A percentile compares a stretch with the other conserved stretches of the same genome.
Evolutionary conservation across 2,797 vertebrate species (phyloP).

Genomic region (Pangasius djambal): DNA sequence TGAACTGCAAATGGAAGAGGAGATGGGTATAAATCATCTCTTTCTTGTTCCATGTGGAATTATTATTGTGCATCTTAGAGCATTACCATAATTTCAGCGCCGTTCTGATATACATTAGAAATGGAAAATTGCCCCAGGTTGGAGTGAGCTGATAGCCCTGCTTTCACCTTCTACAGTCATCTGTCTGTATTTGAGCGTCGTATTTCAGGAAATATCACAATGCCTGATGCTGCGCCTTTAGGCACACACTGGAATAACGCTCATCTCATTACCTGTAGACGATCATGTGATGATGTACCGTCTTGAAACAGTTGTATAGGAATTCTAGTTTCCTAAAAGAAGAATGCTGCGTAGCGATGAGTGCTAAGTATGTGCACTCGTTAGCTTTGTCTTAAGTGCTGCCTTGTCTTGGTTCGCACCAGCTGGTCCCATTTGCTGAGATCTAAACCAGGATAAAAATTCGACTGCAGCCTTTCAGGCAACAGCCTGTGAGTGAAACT

Average conservation of each 20-base stretch:
- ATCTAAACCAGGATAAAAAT: conserved; percentile 23
- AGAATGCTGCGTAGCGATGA: neutral
- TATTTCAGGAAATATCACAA: conserved; percentile 11
- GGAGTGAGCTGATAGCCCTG: conserved; percentile 14
- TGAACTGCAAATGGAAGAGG: conserved; percentile 86
- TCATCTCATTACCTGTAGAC: conserved; percentile 9
- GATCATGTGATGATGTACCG: neutral
- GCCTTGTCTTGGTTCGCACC: conserved; percentile 38
- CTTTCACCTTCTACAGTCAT: conserved; percentile 28
- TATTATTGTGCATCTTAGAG: conserved; percentile 75
- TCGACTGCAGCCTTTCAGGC: neutral
- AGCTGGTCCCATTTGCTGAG: conserved; percentile 40
- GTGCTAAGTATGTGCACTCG: conserved; percentile 30
- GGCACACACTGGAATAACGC: neutral
- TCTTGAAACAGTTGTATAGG: neutral
- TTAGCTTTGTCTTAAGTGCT: conserved; percentile 41
- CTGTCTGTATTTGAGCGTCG: conserved; percentile 17
- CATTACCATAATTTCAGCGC: conserved; percentile 62
- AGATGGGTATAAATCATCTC: conserved; percentile 87
- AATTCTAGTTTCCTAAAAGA: neutral
- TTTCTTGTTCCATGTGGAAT: conserved; percentile 68
- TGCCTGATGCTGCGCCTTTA: neutral
- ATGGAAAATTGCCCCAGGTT: conserved; percentile 49
- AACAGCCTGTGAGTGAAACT: neutral
- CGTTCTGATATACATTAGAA: conserved; percentile 34